Evolutionary conservation across 23 tunicate genomes (phyloP), one percentile per base, ranked within the genome.

Genomic region (Ciona savignyi): DNA sequence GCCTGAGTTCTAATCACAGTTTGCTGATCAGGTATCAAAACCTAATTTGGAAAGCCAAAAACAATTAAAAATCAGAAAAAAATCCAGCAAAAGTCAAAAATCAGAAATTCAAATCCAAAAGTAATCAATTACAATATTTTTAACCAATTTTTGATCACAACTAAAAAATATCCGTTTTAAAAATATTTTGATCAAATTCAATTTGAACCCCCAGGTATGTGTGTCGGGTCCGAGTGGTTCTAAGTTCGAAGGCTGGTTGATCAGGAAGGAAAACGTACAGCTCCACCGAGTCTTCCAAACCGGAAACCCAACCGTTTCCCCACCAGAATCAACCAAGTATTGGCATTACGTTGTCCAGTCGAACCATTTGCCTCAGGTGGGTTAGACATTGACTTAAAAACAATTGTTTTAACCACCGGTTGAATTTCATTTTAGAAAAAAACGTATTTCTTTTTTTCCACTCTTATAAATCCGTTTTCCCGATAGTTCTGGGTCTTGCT

Each of bases 261-360:
- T 80, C 71, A 67, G 71, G 67, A 78, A 89, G 31, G 72, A 83
- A 22, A 60, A 65, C 26, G 70, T 48, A 23, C 35, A 33, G 29
- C 66, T 78, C 6, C 81, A 86, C 67, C 51, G 79, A 64, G 60
- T 78, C 4, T 70, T 77, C 32, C 87, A 82, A 68, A 30, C 60
- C 51, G 22, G 33, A 2, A 21, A 29, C 2, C 70, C 71, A 35
- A 35, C 75, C 3, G 30, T 31, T 1, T 27, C 78, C 4, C 29
- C 35, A 65, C 56, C 76, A 1, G 77, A 86, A 29, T 11, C 19
- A 42, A 32, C 75, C n/a, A 70, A 70, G 32, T 3, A 23, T 11
- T 91, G 97, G 97, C 70, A 91, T 63, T 82, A 35, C 73, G 80
- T 81, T n/a, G 67, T 75, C 1, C 33, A 32, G 3, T 76, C 87